These are phyloP conservation scores for Amazona guildingii DNA, from an alignment of 2,113 vertebrate genomes.

Conservation along the genomic window DNA sequence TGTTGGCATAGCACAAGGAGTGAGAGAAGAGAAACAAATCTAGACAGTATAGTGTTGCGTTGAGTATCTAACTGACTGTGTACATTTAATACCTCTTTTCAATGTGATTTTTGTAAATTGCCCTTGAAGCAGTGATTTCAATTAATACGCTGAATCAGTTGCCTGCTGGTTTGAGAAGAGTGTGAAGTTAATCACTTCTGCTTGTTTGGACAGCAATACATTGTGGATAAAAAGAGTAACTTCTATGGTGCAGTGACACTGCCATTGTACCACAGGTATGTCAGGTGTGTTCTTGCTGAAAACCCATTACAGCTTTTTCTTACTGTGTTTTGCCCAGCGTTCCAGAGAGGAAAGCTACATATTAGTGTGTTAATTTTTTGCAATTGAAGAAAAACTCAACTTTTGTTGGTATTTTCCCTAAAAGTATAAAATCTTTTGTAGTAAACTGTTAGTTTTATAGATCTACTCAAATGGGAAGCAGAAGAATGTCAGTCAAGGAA, in stretches of 20 bases:
- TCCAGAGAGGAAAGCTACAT: neutral
- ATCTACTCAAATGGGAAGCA: neutral
- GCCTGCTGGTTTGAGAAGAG: neutral
- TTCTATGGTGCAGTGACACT: neutral
- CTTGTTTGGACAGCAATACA: neutral
- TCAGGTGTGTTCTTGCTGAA: neutral
- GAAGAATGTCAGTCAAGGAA: neutral
- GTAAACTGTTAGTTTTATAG: neutral
- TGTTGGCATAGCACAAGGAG: neutral
- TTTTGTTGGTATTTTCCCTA: neutral
- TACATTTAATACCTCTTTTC: neutral
- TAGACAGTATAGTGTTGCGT: neutral
- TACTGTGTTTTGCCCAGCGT: neutral
- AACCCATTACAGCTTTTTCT: neutral
- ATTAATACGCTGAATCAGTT: neutral
- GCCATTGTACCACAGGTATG: neutral
- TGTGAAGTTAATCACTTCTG: slow-evolving; percentile 20
- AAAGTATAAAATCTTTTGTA: neutral
- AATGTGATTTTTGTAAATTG: neutral
- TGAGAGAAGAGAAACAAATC: neutral
- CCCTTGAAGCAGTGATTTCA: neutral
- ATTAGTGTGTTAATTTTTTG: neutral
- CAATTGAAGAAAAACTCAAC: neutral
- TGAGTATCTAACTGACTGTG: neutral
- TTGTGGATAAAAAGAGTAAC: slow-evolving; percentile 1